These are phyloP conservation scores for Petrolisthes cinctipes DNA, from an alignment of 2,888 invertebrate genomes.

Conservation along the genomic window DNA sequence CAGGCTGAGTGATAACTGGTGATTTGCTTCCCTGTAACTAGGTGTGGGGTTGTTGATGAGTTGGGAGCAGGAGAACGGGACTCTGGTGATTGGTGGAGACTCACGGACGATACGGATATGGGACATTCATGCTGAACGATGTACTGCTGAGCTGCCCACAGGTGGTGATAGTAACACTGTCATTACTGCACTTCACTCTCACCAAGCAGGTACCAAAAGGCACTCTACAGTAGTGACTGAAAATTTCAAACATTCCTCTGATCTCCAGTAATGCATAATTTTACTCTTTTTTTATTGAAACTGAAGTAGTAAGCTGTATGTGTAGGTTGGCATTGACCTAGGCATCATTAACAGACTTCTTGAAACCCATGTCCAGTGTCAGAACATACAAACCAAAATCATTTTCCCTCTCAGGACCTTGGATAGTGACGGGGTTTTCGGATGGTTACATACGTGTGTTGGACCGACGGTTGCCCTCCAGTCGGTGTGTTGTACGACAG, in stretches of 20 bases:
- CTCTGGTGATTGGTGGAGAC: constrained; percentile 85
- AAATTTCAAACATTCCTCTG: no score
- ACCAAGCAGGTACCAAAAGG: constrained; percentile 41
- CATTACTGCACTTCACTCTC: constrained; percentile 55
- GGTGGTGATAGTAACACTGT: constrained; percentile 76
- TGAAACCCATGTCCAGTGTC: no score
- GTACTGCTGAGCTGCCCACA: constrained; percentile 82
- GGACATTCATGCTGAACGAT: constrained; percentile 87
- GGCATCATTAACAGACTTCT: no score
- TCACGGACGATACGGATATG: constrained; percentile 84
- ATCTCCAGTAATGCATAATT: no score
- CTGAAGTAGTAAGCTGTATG: no score
- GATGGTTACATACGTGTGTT: constrained; percentile 91
- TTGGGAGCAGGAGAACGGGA: constrained; percentile 86
- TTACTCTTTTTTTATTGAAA: no score
- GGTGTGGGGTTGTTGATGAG: constrained; percentile 80
- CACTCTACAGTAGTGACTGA: no score
- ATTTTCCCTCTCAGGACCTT: constrained; percentile 66
- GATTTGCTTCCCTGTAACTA: constrained; percentile 58
- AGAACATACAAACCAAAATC: background rate
- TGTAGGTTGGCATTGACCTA: no score
- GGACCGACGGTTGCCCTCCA: constrained; percentile 80
- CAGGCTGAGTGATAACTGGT: background rate
- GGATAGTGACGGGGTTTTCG: constrained; percentile 79
- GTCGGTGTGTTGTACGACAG: constrained; percentile 75